Base-by-base conservation (phyloP, 2,113 vertebrate genomes). In the Rostratula benghalensis region DNA sequence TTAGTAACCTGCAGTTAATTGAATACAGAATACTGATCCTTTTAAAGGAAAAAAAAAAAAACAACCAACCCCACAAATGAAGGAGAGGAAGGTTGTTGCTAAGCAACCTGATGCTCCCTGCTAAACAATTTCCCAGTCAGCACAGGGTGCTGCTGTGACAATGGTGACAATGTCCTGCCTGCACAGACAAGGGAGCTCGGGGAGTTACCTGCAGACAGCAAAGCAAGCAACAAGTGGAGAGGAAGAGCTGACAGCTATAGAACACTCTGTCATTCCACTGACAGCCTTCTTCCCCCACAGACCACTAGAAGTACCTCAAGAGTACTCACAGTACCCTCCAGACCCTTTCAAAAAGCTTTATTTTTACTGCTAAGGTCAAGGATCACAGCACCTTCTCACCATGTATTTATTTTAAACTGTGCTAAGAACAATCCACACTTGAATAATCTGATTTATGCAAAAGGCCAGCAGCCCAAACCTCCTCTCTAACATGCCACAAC, bases 161-260 rank as follows among this genome's bases (percentile, higher is more conserved):
- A 37, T 67, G 70, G 57, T 64, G 90, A 73, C n/a, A 53, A 35
- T 70, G 73, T 11, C 25, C 50, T 50, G 78, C 45, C 48, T 48
- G 57, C 18, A 2, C 1, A 13, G 75, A 25, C 39, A 17, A 0
- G 0, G 2, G 3, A 60, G 53, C 46, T 37, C 4, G 0, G 33
- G 37, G 64, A 90, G 65, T 39, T 13, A 92, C 86, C 65, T 82
- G 80, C 50, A 45, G 24, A 73, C 24, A 59, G 35, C 8, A 61
- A 57, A 57, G 70, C 39, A 46, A 78, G 70, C 68, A 90, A 78
- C 57, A 70, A 28, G 79, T 24, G 16, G 43, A 7, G 13, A 83
- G 35, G 60, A 65, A 78, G 57, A 51, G 57, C 53, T 75, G 50
- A 83, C 13, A 53, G 51, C 30, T 57, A 1, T 1, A 5, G 11